A percentile compares a stretch with the other conserved stretches of the same genome.
Conservation (phyloP, 2,797 vertebrate genomes). For the Liasis olivaceus region DNA sequence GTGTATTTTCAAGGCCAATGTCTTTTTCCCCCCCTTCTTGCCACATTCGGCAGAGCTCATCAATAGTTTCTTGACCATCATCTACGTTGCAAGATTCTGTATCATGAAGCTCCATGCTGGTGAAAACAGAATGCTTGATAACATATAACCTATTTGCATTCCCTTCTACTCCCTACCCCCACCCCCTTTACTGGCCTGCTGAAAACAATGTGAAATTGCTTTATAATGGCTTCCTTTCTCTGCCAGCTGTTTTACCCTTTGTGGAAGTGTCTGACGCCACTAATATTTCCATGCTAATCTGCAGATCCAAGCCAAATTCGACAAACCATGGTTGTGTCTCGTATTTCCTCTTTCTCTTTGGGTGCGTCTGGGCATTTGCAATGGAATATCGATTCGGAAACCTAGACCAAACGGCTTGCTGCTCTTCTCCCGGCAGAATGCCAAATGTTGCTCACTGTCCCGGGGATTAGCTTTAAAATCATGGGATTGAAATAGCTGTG, state of each 20-base stretch:
- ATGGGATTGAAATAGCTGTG: neutral
- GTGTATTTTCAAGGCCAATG: neutral
- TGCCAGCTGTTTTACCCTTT: slow-evolving; percentile 59
- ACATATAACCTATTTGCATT: slow-evolving; percentile 66
- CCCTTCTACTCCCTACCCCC: slow-evolving; percentile 42
- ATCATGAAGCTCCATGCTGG: slow-evolving; percentile 62
- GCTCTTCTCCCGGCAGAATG: neutral
- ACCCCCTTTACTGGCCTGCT: slow-evolving; percentile 56
- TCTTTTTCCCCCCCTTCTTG: neutral
- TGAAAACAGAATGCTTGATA: slow-evolving; percentile 51
- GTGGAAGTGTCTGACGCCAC: slow-evolving; percentile 36
- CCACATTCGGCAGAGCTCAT: neutral
- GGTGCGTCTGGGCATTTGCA: neutral
- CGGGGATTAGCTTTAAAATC: neutral
- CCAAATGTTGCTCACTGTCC: no score
- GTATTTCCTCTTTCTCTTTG: neutral
- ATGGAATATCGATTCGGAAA: slow-evolving; percentile 22
- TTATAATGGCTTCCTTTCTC: slow-evolving; percentile 40
- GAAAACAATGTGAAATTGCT: slow-evolving; percentile 57
- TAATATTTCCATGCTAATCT: slow-evolving; percentile 56
- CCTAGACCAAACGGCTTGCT: neutral
- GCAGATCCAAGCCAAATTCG: slow-evolving; percentile 32
- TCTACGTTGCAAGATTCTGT: slow-evolving; percentile 56
- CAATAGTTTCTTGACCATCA: neutral
- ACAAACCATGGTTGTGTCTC: neutral